Evolutionary conservation across 2,888 invertebrate genomes (phyloP).

Genomic region (Acronicta aceris): DNA sequence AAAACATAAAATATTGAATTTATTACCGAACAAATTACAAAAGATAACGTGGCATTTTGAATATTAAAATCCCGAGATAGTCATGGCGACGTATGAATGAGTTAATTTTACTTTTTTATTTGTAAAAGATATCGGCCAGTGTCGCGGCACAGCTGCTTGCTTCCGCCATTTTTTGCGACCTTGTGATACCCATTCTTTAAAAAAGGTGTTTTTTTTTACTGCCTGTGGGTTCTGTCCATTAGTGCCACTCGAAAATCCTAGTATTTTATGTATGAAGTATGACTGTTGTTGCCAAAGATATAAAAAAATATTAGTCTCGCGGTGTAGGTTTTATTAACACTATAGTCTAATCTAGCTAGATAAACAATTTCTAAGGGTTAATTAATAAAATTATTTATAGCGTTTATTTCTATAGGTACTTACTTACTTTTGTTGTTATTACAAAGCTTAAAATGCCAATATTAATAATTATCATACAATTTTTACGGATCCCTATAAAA

Average conservation of each 20-base stretch:
- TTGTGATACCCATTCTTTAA: slow-evolving; percentile 32
- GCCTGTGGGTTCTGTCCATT: slow-evolving; percentile 24
- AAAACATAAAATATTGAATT: slow-evolving; percentile 37
- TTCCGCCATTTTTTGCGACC: slow-evolving; percentile 47
- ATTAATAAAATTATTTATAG: no score
- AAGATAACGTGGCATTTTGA: slow-evolving; percentile 33
- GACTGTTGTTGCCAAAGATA: neutral
- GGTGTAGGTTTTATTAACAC: no score
- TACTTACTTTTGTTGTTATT: no score
- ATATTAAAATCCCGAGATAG: slow-evolving; percentile 43
- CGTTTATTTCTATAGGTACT: no score
- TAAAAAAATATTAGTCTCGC: no score
- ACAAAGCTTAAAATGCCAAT: no score
- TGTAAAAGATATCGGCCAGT: slow-evolving; percentile 30
- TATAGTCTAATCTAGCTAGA: no score
- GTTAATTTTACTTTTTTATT: slow-evolving; percentile 18
- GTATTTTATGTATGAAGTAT: neutral
- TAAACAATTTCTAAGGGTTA: no score
- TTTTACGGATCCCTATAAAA: slow-evolving; percentile 24
- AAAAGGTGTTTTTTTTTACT: slow-evolving; percentile 6
- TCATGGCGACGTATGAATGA: slow-evolving; percentile 34
- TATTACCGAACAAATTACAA: slow-evolving; percentile 41
- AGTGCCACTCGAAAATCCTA: slow-evolving; percentile 3
- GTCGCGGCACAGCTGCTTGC: slow-evolving; percentile 40
- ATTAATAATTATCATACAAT: no score